Base-by-base conservation (phyloP, 2,888 invertebrate species). In the Acleris literana region DNA sequence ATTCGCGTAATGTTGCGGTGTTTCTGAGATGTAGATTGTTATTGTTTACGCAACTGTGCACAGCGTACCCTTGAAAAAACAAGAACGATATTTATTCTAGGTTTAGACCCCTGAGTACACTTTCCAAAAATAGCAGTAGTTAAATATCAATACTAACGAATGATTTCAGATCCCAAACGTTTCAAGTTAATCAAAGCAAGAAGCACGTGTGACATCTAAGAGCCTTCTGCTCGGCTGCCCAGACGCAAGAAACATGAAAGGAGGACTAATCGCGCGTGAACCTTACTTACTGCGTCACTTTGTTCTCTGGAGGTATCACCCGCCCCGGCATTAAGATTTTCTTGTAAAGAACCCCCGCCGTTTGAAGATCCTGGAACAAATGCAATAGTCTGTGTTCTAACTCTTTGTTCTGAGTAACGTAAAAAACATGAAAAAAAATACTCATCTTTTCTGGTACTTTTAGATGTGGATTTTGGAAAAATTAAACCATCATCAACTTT, bases 271-370 rank as follows among this genome's bases (percentile, higher is more conserved):
- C 81, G 76, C 75, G 76, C 74, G 76, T 79, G 62, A 73, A 71
- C 60, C 55, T 48, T 18, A 90, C 92, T 89, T 85, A 92, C 92
- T 86, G 78, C 71, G 64, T 76, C 63, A 92, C 89, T 79, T 79
- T 83, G 64, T 73, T 61, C 74, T 87, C 82, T 7, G 91, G 85
- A 66, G 92, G 92, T 76, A 92, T 77, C 64, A 86, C 75, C 68
- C 88, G 88, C 66, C 92, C 92, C 17, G 88, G 88, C 77, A 90
- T 85, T 55, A 86, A 81, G 70, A 92, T 87, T 82, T 92, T 92
- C 84, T 79, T 87, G 79, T 92, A 79, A 49, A 76, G 72, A 67
- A 92, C 75, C 60, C 91, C 91, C 52, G 84, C 85, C 63, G 74
- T 70, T 71, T 76, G 69, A 64, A 92, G 79, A 48, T 86, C 88